Percentiles rank a stretch among this genome's conserved stretches.
These are phyloP conservation scores for Caenorhabditis macrosperma DNA, from an alignment of 2,888 invertebrate genomes.

Conservation along the genomic window DNA sequence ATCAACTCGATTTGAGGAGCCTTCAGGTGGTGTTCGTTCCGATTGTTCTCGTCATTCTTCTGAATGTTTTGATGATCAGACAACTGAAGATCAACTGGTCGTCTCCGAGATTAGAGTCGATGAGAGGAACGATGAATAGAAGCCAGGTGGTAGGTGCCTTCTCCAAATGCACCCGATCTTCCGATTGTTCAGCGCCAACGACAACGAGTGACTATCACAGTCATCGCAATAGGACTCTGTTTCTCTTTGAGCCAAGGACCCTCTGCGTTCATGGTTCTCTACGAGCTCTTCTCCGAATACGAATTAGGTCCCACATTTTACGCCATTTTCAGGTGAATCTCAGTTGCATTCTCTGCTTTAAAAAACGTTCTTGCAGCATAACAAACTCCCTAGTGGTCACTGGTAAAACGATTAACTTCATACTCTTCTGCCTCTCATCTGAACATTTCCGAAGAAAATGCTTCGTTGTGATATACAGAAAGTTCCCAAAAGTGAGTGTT, in stretches of 20 bases:
- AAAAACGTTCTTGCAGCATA: slow-evolving; percentile 71
- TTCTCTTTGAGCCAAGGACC: slow-evolving; percentile 79
- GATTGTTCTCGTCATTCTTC: slow-evolving; percentile 72
- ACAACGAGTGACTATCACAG: slow-evolving; percentile 74
- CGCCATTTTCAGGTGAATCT: slow-evolving; percentile 55
- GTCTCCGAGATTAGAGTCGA: slow-evolving; percentile 57
- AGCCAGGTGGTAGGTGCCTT: slow-evolving; percentile 55
- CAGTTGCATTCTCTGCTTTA: background rate
- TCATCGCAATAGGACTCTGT: slow-evolving; percentile 76
- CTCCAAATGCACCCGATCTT: background rate
- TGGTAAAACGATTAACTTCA: slow-evolving; percentile 78
- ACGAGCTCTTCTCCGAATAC: slow-evolving; percentile 74
- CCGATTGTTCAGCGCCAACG: slow-evolving; percentile 57
- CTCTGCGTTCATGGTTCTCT: slow-evolving; percentile 78
- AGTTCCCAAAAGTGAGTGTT: slow-evolving; percentile 74
- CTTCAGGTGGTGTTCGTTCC: slow-evolving; percentile 75
- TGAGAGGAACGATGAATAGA: slow-evolving; percentile 57
- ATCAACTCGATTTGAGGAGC: too few species aligned
- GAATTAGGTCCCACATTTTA: slow-evolving; percentile 62
- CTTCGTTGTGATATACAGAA: slow-evolving; percentile 69
- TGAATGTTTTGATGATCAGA: slow-evolving; percentile 75
- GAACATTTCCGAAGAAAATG: slow-evolving; percentile 78
- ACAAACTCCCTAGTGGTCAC: slow-evolving; percentile 77
- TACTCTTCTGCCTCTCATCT: slow-evolving; percentile 78
- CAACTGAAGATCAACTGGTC: slow-evolving; percentile 68